Evolutionary conservation across 2,888 invertebrate species (phyloP), one percentile per base, ranked within the genome.

Genomic region (Temnothorax unifasciatus): DNA sequence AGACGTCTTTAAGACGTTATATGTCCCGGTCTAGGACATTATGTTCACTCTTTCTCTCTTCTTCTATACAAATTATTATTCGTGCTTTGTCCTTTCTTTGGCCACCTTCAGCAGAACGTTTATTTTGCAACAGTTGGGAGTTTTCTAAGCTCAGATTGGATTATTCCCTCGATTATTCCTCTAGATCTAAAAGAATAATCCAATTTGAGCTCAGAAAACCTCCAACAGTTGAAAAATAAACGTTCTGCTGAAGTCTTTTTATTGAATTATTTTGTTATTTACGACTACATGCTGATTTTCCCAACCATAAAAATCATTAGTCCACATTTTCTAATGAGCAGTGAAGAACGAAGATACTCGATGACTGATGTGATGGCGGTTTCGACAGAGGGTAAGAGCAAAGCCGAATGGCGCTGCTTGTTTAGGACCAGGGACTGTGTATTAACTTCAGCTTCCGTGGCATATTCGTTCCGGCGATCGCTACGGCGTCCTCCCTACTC

Each of bases 321-420:
- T 79, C 47, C 1, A 25, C 8, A 61, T 79, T 38, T 38, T 59
- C 47, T 47, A 61, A 59, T 8, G n/a, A 34, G 38, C 18, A 34
- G 3, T 21, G 3, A 34, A 44, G n/a, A 41, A 44, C 68, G 29
- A 21, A 54, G 25, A 13, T n/a, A 44, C 61, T 52, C 34, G 50
- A 77, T 57, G 66, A 9, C 47, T 13, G 29, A 29, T 29, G 41
- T 34, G 41, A 47, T 76, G 79, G 59, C 73, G 77, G 18, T 66
- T 77, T 66, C 63, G 66, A 77, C 34, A 25, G 52, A 44, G 63
- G 41, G 29, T 21, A 47, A 75, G 38, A 52, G 25, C 21, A 66
- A 2, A 15, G n/a, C 83, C 61, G 86, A 88, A 88, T 84, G 83
- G 85, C 69, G 66, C 83, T 90, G 90, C 89, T 90, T 90, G 86